phyloP scores from a whole-genome alignment of 2,888 invertebrate species.

The Coelinius sp. region DNA sequence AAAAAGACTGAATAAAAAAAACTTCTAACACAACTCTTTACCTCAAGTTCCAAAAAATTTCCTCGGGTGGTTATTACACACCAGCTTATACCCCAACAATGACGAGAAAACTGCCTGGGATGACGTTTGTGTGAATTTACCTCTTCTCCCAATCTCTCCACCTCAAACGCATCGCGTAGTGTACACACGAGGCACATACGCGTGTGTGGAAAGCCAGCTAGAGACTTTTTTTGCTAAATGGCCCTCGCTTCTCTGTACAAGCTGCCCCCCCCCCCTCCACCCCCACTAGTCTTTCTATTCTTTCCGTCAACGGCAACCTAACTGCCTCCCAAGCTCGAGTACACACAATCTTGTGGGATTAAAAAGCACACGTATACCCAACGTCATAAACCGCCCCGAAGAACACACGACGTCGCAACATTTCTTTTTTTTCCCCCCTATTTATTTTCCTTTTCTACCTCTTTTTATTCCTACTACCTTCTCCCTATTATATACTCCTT shows the following conservation, averaged over 20 bases:
- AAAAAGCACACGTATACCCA: slow-evolving; percentile 56
- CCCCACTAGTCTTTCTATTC: slow-evolving; percentile 29
- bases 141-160: neutral
- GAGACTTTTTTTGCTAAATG: slow-evolving; percentile 58
- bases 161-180: slow-evolving; percentile 3
- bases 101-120: slow-evolving; percentile 52
- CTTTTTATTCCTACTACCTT: slow-evolving; percentile 9
- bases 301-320: slow-evolving; percentile 44
- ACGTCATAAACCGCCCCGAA: slow-evolving; percentile 38
- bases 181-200: slow-evolving; percentile 35
- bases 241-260: slow-evolving; percentile 45
- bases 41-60: slow-evolving; percentile 61
- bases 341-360: slow-evolving; percentile 64
- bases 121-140: slow-evolving; percentile 36
- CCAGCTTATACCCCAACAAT: slow-evolving; percentile 61
- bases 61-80: slow-evolving; percentile 42
- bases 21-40: slow-evolving; percentile 39
- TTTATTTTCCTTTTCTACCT: slow-evolving; percentile 7
- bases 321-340: slow-evolving; percentile 45
- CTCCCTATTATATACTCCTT: slow-evolving; percentile 21
- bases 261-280: slow-evolving; percentile 18
- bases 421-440: slow-evolving; percentile 1
- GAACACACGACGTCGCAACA: slow-evolving; percentile 45
- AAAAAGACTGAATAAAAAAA: slow-evolving; percentile 4
- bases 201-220: slow-evolving; percentile 20